Base-by-base conservation (phyloP, 2,113 vertebrate species). In the Salvelinus alpinus region DNA sequence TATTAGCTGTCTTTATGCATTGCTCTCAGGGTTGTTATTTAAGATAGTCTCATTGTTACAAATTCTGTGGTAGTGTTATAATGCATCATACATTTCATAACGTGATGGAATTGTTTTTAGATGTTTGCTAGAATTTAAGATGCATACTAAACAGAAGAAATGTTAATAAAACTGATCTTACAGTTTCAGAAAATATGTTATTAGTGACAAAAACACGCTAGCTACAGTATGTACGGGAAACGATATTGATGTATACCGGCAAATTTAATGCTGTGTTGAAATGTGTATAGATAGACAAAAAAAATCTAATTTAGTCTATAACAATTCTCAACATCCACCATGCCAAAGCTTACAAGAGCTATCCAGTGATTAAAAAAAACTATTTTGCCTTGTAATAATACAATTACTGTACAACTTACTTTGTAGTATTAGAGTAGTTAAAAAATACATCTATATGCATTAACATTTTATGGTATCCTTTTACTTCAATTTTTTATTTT, bases 1-100 rank as follows among this genome's bases (percentile, higher is more conserved):
- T 29, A 11, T 29, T 31, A 7, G 54, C 20, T 59, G 25, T 64
- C 44, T 60, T 38, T 59, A 2, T 16, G 20, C 25, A 57, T 47
- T 66, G 71, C 47, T 74, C 80, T 82, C 78, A 82, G 76, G 85
- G 76, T 72, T 74, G 27, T 78, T 27, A 60, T 77, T 71, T 68
- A 20, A 54, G 38, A n/a, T n/a, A 76, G 38, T 38, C 1, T 38
- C 38, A 74, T 62, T 16, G 22, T 25, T 51, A 24, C 14, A 51
- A 3, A 65, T 31, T 60, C 9, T 62, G 1, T 62, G 18, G 66
- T 68, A 27, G 9, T 31, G 20, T 66, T 13, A 66, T 68, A 16
- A 68, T 34, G n/a, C 29, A 3, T 68, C 27, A 34, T 68, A 8
- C 6, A 20, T 60, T 60, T 22, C 20, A 0, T 60, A 8, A 9